A percentile compares a stretch with the other conserved stretches of the same genome.
Conservation (phyloP, 1,140 invertebrate genomes). For the Camponotus vicinus region DNA sequence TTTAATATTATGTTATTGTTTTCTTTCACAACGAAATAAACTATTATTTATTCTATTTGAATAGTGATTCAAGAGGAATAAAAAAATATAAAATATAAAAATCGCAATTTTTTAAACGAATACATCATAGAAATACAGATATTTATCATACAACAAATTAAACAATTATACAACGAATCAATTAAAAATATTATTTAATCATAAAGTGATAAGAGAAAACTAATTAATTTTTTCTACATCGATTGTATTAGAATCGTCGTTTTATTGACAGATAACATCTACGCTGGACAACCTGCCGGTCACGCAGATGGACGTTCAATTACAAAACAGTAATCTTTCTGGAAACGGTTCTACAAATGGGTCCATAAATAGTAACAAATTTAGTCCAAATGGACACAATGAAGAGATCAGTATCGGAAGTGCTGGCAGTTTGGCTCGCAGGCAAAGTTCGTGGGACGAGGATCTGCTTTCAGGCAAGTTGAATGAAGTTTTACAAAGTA, state of each 20-base stretch:
- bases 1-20: neutral
- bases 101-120: constrained; percentile 34
- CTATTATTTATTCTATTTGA: constrained; percentile 9
- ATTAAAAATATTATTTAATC: neutral
- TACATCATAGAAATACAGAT: constrained; percentile 7
- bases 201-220: neutral
- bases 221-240: constrained; percentile 15
- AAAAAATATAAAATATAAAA: constrained; percentile 5
- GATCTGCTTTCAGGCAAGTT: constrained; percentile 86
- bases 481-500: neutral
- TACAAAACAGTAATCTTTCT: constrained; percentile 77
- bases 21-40: neutral
- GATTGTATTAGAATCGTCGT: neutral
- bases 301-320: constrained; percentile 79
- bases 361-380: constrained; percentile 75
- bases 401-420: constrained; percentile 93
- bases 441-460: constrained; percentile 88
- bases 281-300: constrained; percentile 87
- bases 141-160: neutral
- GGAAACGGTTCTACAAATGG: constrained; percentile 76
- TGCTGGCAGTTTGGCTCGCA: constrained; percentile 90
- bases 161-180: constrained; percentile 2
- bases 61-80: constrained; percentile 30
- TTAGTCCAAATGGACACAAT: constrained; percentile 80
- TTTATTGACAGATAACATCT: constrained; percentile 88